Evolutionary conservation across 2,113 vertebrate species (phyloP).

Genomic region (Ciconia stormi): DNA sequence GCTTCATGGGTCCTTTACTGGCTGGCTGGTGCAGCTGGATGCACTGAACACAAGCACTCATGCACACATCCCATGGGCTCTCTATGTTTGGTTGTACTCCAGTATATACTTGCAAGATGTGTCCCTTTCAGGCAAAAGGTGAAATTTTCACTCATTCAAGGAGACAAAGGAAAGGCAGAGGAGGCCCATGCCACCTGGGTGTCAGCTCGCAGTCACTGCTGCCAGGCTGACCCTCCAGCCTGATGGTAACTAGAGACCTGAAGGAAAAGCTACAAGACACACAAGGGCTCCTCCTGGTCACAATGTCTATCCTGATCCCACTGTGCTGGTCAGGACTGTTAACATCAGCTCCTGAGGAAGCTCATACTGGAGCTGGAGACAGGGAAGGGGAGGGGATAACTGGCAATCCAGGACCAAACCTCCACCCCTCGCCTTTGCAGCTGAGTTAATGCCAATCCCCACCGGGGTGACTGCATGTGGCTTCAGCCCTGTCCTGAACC

Average conservation of each 20-base stretch:
- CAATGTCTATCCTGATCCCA: background rate
- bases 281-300: background rate
- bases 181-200: fast-evolving
- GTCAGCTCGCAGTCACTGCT: too few relatives aligned
- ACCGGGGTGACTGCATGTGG: fast-evolving
- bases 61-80: background rate
- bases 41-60: background rate
- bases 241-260: background rate
- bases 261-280: background rate
- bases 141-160: background rate
- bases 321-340: too few relatives aligned
- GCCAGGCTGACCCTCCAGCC: background rate
- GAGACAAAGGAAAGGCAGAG: background rate
- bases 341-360: background rate
- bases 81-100: fast-evolving
- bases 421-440: background rate
- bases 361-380: background rate
- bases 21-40: background rate
- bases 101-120: background rate
- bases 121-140: background rate
- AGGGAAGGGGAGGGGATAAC: background rate
- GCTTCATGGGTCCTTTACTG: background rate
- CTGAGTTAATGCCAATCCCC: background rate
- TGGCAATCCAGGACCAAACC: background rate
- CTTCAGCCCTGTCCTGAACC: background rate